Conservation (phyloP, 2,113 vertebrate species). For the Myiagra hebetior region DNA sequence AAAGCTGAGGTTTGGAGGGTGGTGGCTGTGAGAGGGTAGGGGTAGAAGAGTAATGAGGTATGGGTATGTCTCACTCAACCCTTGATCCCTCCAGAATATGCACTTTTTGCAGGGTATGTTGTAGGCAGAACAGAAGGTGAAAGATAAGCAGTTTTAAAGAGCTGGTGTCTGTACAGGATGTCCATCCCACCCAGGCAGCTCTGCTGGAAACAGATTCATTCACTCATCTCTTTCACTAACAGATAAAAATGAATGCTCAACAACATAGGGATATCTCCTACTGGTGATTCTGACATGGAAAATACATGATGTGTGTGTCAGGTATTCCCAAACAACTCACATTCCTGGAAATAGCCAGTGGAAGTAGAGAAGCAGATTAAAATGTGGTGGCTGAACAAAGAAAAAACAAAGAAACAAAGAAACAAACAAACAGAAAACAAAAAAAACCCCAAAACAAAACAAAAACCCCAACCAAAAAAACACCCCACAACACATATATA, state of each 20-base stretch:
- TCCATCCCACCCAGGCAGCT: neutral
- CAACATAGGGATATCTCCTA: neutral
- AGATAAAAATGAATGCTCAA: neutral
- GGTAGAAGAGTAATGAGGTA: neutral
- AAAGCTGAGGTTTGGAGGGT: neutral
- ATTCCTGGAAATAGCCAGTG: neutral
- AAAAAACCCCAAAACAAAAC: neutral
- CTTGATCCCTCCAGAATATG: neutral
- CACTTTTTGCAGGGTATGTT: neutral
- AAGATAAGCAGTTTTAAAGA: neutral
- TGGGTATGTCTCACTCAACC: neutral
- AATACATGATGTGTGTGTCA: neutral
- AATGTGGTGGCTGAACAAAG: neutral
- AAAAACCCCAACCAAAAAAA: too few relatives aligned
- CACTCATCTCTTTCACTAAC: neutral
- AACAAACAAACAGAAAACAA: too few relatives aligned
- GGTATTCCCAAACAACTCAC: neutral
- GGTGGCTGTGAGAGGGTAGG: neutral
- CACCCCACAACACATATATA: neutral
- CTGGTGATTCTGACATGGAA: neutral
- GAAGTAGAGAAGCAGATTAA: neutral
- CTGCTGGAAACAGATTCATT: neutral
- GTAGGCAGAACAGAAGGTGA: neutral
- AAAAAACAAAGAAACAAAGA: neutral
- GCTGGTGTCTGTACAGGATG: neutral